Conservation (phyloP, 1,140 invertebrate species). For the Bombus balteatus region DNA sequence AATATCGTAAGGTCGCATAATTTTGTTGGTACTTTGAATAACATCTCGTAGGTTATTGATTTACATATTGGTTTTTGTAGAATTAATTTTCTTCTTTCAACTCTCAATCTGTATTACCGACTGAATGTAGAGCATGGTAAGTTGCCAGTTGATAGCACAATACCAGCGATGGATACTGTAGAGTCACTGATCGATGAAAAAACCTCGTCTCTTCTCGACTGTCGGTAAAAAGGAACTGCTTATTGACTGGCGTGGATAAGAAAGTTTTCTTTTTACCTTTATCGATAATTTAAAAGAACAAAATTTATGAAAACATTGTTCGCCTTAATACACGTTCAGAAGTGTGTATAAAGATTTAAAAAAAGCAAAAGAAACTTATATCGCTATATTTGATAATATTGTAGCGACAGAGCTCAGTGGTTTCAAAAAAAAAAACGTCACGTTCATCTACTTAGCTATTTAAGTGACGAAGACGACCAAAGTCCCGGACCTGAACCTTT, state of each 20-base stretch:
- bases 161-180: neutral
- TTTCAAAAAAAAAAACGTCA: too few species aligned
- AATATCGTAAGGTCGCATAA: neutral
- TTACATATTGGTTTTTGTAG: neutral
- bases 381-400: too few species aligned
- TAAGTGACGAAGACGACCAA: too few species aligned
- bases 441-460: too few species aligned
- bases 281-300: neutral
- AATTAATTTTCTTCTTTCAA: neutral
- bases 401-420: fast-evolving
- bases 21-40: neutral
- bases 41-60: neutral
- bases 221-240: neutral
- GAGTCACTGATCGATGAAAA: neutral
- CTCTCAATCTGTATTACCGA: neutral
- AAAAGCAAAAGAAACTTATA: too few species aligned
- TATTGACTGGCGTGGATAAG: fast-evolving
- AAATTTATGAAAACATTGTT: neutral
- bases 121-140: neutral
- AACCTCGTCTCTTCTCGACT: too few species aligned
- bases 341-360: too few species aligned
- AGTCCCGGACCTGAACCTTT: too few species aligned
- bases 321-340: neutral
- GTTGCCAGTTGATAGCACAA: neutral
- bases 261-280: neutral